Evolutionary conservation across 2,113 vertebrate genomes (phyloP).

Genomic region (Trichechus manatus): DNA sequence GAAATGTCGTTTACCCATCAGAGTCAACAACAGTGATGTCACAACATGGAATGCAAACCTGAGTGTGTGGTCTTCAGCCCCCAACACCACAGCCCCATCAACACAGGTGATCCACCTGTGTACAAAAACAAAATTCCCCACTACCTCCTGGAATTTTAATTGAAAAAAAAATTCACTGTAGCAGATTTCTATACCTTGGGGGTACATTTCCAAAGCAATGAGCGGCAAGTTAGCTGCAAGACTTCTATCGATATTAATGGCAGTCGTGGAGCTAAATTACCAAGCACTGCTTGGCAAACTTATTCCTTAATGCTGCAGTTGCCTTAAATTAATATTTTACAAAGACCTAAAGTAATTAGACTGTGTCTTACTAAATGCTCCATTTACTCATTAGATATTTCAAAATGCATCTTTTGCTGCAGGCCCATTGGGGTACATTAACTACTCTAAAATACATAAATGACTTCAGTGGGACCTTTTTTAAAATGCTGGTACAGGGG

Average conservation of each 20-base stretch:
- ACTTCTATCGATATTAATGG: constrained; percentile 86
- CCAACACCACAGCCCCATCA: background rate
- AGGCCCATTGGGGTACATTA: constrained; percentile 78
- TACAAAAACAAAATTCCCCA: constrained; percentile 33
- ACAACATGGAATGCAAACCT: background rate
- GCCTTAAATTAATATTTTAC: constrained; percentile 88
- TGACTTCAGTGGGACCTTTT: constrained; percentile 77
- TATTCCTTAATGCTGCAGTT: constrained; percentile 84
- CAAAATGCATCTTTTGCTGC: constrained; percentile 81
- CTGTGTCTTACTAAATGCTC: constrained; percentile 81
- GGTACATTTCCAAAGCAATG: constrained; percentile 86
- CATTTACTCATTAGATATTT: constrained; percentile 84
- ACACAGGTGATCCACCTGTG: background rate
- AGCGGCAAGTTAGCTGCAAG: constrained; percentile 82
- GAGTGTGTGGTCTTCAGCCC: background rate
- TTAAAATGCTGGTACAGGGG: constrained; percentile 55
- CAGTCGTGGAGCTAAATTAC: constrained; percentile 82
- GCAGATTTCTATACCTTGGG: constrained; percentile 86
- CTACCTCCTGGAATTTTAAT: constrained; percentile 79
- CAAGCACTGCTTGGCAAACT: constrained; percentile 82
- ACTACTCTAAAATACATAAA: constrained; percentile 78
- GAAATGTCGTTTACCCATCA: background rate
- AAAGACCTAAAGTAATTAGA: constrained; percentile 88
- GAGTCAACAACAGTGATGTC: background rate
- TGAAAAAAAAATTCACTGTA: constrained; percentile 71